A percentile compares a stretch with the other conserved stretches of the same genome.
phyloP scores from a whole-genome alignment of 2,113 vertebrate genomes.

The Phrynosoma platyrhinos region DNA sequence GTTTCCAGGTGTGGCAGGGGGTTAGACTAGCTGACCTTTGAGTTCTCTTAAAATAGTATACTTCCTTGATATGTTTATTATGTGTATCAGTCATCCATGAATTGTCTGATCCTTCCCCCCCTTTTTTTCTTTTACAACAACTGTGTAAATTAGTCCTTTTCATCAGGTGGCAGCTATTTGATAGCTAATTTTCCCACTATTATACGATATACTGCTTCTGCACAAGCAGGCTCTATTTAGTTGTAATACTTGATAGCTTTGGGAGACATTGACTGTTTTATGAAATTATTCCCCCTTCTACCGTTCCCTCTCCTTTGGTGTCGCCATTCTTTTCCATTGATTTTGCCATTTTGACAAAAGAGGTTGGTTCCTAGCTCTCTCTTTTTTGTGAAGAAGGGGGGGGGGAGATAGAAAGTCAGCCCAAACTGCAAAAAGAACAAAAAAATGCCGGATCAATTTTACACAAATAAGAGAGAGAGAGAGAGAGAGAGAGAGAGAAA shows the following conservation, averaged over 20 bases:
- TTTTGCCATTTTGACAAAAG: constrained; percentile 33
- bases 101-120: background rate
- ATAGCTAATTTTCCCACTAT: background rate
- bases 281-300: background rate
- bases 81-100: background rate
- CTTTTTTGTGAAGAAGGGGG: background rate
- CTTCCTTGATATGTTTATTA: no score
- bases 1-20: no score
- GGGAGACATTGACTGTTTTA: background rate
- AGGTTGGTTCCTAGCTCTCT: background rate
- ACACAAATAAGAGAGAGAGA: background rate
- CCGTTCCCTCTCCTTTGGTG: no score
- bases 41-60: no score
- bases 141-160: background rate
- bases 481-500: background rate
- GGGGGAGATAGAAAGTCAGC: background rate
- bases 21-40: no score
- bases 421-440: background rate
- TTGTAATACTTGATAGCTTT: background rate
- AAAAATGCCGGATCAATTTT: constrained; percentile 30
- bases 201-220: background rate
- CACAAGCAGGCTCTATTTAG: background rate
- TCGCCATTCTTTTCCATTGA: constrained; percentile 11
- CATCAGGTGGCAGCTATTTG: background rate
- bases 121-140: background rate